Evolutionary conservation across 2,797 vertebrate species (phyloP).

Genomic region (Nasua narica): DNA sequence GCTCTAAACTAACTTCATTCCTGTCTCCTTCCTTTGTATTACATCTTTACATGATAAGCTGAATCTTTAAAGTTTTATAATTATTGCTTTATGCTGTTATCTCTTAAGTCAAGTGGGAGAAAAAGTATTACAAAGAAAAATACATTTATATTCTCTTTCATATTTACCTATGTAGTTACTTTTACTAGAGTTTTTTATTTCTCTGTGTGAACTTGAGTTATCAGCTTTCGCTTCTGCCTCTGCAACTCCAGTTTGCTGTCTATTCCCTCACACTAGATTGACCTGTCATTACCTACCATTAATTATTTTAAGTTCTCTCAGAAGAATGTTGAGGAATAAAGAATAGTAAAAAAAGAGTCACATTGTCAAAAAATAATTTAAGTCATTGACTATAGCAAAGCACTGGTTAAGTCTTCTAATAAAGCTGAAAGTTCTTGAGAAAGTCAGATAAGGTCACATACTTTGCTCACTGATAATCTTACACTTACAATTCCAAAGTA

Average conservation of each 20-base stretch:
- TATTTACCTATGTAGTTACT: not conserved
- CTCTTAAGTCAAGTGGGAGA: not conserved
- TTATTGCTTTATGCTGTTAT: not conserved
- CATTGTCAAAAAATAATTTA: constrained; percentile 4
- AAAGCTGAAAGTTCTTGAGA: not conserved
- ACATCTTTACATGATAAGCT: not conserved
- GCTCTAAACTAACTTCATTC: not conserved
- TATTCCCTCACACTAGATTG: not conserved
- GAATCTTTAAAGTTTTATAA: not conserved
- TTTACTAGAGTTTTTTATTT: not conserved
- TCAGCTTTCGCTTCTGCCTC: not conserved
- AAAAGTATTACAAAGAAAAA: not conserved
- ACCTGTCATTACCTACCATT: not conserved
- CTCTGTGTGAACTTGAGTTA: not conserved
- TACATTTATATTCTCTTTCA: not conserved
- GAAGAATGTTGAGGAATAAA: not conserved
- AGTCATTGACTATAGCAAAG: not conserved
- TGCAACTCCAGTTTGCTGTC: not conserved
- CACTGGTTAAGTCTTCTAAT: not conserved
- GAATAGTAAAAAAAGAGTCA: not conserved
- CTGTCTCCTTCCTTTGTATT: not conserved
- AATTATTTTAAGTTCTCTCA: not conserved
- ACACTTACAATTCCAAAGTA: not conserved
- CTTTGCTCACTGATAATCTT: not conserved
- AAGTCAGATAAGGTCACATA: constrained; percentile 34